Evolutionary conservation across 2,797 vertebrate species (phyloP).

Genomic region (Lycodopsis pacificus): DNA sequence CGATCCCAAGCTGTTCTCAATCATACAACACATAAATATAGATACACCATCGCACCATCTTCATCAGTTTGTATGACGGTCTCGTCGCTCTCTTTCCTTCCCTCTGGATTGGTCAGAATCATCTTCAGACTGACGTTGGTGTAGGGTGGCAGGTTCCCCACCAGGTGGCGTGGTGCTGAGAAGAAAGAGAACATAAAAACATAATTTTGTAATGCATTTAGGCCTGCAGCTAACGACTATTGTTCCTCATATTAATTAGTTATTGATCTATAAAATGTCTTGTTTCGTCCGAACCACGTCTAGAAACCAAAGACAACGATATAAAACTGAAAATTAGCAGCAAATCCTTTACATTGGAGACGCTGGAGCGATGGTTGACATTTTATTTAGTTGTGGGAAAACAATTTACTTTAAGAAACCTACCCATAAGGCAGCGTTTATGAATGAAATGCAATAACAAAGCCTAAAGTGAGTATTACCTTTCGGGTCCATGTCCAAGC

Average conservation of each 20-base stretch:
- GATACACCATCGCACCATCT: constrained; percentile 86
- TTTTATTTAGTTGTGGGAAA: background rate
- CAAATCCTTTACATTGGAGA: background rate
- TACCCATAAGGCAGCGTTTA: background rate
- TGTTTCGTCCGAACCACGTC: background rate
- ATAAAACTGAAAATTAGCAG: background rate
- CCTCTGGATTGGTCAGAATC: constrained; percentile 98
- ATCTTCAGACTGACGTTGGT: constrained; percentile 99
- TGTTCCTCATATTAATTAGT: background rate
- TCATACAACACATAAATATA: background rate
- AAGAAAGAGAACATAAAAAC: background rate
- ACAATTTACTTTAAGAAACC: background rate
- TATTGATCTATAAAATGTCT: background rate
- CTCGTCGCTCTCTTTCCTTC: constrained; percentile 97
- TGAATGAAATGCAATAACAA: background rate
- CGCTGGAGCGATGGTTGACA: background rate
- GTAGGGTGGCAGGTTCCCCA: constrained; percentile 94
- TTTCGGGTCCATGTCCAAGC: constrained; percentile 99
- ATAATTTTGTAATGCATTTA: background rate
- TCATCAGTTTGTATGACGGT: constrained; percentile 97
- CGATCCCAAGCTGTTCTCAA: too few relatives aligned
- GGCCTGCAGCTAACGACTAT: background rate
- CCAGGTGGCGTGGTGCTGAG: constrained; percentile 92
- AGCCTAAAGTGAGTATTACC: constrained; percentile 47
- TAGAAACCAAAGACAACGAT: background rate